Evolutionary conservation across 2,797 vertebrate genomes (phyloP).

Genomic region (Bovichtus diacanthus): DNA sequence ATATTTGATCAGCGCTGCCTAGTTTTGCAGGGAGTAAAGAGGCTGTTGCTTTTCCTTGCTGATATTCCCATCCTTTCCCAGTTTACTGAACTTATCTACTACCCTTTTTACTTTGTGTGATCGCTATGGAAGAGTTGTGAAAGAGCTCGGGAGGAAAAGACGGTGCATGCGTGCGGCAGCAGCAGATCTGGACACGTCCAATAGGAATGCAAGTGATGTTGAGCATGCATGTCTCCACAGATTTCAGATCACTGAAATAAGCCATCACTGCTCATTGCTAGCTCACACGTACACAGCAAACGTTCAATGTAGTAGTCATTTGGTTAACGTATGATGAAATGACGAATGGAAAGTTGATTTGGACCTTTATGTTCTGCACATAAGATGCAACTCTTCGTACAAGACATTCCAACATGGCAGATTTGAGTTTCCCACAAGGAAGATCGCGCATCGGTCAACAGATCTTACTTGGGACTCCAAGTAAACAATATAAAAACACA

Average conservation of each 20-base stretch:
- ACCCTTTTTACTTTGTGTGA: not conserved
- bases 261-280: not conserved
- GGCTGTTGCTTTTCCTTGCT: too few relatives aligned
- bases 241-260: conserved; percentile 43
- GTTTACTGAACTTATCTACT: conserved; percentile 2
- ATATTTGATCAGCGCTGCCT: too few relatives aligned
- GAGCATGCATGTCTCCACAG: conserved; percentile 47
- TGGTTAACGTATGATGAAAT: too few relatives aligned
- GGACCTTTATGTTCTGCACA: not conserved
- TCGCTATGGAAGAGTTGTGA: not conserved
- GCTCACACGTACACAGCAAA: not conserved
- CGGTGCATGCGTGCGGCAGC: not conserved
- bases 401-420: not conserved
- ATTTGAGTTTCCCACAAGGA: not conserved
- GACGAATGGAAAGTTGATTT: not conserved
- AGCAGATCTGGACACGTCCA: conserved; percentile 69
- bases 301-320: not conserved
- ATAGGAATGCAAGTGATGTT: conserved; percentile 62
- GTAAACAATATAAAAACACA: not conserved
- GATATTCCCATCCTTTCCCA: not conserved
- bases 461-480: not conserved
- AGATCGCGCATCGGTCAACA: not conserved
- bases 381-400: not conserved
- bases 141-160: not conserved
- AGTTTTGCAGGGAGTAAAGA: too few relatives aligned